Base-by-base conservation (phyloP, 2,797 vertebrate species). In the Aythya fuligula region DNA sequence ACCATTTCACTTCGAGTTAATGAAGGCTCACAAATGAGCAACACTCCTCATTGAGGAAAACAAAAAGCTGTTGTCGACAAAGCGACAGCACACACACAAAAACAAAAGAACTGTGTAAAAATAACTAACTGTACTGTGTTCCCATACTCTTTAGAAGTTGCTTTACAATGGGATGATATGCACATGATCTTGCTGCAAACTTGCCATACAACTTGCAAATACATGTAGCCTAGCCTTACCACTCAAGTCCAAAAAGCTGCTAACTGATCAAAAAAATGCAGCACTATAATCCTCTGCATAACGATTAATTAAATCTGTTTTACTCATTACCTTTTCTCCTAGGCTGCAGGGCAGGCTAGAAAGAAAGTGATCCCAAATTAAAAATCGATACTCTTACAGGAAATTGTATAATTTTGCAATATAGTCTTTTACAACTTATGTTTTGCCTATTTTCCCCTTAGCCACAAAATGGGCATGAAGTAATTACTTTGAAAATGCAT, bases 21-120 rank as follows among this genome's bases (percentile, higher is more conserved):
- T 99, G 99, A 99, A 99, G 98, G 99, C 99, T 99, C 99, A 98
- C 98, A 99, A 99, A 98, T 98, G 99, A 99, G 99, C 99, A 99
- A 99, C 99, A 98, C 98, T 99, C 99, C 99, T 99, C 99, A 99
- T 98, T 99, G 99, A 99, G 99, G 98, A 99, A 99, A 99, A 99
- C 99, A 99, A 99, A 99, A 99, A 99, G 98, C 99, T 99, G 98
- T 99, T 99, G 99, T 99, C 99, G 99, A 99, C 99, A 98, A 98
- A 98, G 99, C 99, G 98, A 99, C 99, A 99, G 99, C 99, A 99
- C 99, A 98, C 98, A 98, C 98, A 98, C 98, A 98, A 98, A 98
- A 98, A 96, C 97, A 98, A 98, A 98, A 98, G 97, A 98, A 97
- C 95, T 99, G 98, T 99, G 99, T 99, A 99, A 99, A 99, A 99